phyloP scores from a whole-genome alignment of 2,113 vertebrate species.

The Acanthisitta chloris region DNA sequence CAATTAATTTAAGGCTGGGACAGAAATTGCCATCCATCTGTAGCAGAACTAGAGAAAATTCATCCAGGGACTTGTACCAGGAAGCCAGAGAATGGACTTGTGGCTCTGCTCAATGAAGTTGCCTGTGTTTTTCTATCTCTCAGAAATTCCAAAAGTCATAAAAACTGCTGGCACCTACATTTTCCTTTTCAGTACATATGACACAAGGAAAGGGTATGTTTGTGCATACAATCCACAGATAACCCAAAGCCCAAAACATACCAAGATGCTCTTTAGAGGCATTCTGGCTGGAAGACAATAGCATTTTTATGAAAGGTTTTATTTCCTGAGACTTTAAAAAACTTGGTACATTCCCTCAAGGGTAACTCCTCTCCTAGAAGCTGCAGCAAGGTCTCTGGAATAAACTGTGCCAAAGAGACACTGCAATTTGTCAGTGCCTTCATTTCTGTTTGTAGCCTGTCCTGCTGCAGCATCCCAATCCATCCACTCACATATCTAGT shows the following conservation, averaged over 20 bases:
- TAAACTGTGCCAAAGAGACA: not conserved
- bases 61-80: not conserved
- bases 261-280: not conserved
- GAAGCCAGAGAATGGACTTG: not conserved
- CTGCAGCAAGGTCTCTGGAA: not conserved
- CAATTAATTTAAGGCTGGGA: not conserved
- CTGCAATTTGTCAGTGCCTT: conserved; percentile 12
- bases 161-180: not conserved
- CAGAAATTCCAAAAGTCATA: not conserved
- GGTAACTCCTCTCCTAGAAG: not conserved
- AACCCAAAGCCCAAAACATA: not conserved
- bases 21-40: not conserved
- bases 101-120: not conserved
- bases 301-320: not conserved
- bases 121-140: not conserved
- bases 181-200: not conserved
- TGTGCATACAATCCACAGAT: not conserved
- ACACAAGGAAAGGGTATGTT: not conserved
- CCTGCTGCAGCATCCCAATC: conserved; percentile 15
- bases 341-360: not conserved
- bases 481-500: not conserved
- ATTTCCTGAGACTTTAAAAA: not conserved
- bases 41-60: not conserved
- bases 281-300: not conserved
- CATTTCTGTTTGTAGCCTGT: not conserved